A percentile compares a stretch with the other conserved stretches of the same genome.
Evolutionary conservation across 2,113 vertebrate genomes (phyloP).

Genomic region (Aptenodytes forsteri): DNA sequence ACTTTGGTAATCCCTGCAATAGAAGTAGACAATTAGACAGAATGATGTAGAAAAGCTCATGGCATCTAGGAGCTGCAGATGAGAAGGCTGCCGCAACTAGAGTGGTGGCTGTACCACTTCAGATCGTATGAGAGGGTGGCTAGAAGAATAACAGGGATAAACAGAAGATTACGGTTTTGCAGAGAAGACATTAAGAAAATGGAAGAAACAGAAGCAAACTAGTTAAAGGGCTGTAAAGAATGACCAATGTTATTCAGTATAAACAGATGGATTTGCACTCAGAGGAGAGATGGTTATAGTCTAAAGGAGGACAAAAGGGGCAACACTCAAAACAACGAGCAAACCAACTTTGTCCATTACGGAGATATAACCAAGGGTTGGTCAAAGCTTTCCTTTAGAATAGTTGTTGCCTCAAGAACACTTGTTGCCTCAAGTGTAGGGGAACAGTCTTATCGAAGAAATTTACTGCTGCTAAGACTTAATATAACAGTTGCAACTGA

Average conservation of each 20-base stretch:
- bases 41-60: neutral
- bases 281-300: neutral
- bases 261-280: neutral
- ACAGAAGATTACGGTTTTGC: neutral
- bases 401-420: neutral
- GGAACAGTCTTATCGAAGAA: neutral
- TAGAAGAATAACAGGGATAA: neutral
- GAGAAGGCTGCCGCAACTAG: neutral
- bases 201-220: neutral
- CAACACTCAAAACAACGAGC: neutral
- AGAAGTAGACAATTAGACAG: neutral
- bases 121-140: neutral
- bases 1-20: neutral
- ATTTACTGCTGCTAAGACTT: neutral
- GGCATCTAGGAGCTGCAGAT: neutral
- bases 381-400: neutral
- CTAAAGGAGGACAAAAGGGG: neutral
- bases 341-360: neutral
- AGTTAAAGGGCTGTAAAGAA: neutral
- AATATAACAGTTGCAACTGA: neutral
- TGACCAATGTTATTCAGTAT: neutral
- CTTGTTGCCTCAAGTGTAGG: neutral
- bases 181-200: neutral
- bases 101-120: neutral
- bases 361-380: neutral